Conservation (phyloP, 2,797 vertebrate species). For the Platyrinchus mystaceus region DNA sequence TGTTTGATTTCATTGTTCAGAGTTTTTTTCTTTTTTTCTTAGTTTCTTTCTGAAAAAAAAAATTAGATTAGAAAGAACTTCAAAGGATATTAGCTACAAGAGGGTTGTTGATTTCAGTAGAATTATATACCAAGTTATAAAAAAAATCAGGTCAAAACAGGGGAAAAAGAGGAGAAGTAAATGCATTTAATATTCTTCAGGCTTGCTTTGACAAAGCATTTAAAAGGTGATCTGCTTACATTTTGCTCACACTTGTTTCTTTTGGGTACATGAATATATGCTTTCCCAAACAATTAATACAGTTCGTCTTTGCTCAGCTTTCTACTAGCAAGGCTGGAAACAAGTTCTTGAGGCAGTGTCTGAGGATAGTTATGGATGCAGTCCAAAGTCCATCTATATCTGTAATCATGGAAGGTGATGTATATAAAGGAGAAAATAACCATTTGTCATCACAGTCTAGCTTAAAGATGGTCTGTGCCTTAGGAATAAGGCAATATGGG, state of each 20-base stretch:
- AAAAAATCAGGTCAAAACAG: not conserved
- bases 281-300: not conserved
- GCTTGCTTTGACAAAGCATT: slow-evolving; percentile 58
- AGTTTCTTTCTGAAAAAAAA: not conserved
- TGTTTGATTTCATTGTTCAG: slow-evolving; percentile 33
- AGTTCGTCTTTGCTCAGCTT: not conserved
- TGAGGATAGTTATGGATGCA: slow-evolving; percentile 22
- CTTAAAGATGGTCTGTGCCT: slow-evolving; percentile 46
- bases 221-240: slow-evolving; percentile 48
- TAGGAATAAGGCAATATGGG: slow-evolving; percentile 32
- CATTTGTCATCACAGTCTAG: slow-evolving; percentile 46
- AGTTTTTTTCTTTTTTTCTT: not conserved
- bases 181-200: slow-evolving; percentile 45
- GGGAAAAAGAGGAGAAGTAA: not conserved
- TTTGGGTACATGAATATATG: not conserved
- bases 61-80: slow-evolving; percentile 32
- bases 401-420: slow-evolving; percentile 39
- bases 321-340: slow-evolving; percentile 14
- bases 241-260: slow-evolving; percentile 36
- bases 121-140: not conserved
- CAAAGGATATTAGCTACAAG: not conserved
- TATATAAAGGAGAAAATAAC: slow-evolving; percentile 53
- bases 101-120: not conserved
- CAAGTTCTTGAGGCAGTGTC: slow-evolving; percentile 2
- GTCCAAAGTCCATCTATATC: slow-evolving; percentile 38